Evolutionary conservation across 2,113 vertebrate genomes (phyloP), one percentile per base, ranked within the genome.

Genomic region (Pardalotus punctatus): DNA sequence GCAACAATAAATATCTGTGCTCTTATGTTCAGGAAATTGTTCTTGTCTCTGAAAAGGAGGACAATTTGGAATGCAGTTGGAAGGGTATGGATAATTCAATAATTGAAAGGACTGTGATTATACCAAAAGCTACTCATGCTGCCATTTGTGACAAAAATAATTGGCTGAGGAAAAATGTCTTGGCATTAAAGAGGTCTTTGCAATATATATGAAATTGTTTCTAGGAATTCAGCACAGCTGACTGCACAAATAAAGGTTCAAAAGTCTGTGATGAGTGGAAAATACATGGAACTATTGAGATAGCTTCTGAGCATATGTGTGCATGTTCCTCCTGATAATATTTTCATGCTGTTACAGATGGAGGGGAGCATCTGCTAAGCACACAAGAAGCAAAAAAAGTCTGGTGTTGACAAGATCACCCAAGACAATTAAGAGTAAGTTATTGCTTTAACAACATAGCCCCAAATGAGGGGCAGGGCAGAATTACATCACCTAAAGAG

Each of bases 391-490:
- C 53, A 73, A 81, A 83, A 90, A 45, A 67, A 16, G 14, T 38
- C 50, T 91, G 17, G 78, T 77, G 93, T 54, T 97, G 94, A 95
- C 91, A 96, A 90, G 84, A 74, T 96, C 86, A 95, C 64, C 86
- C 82, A 92, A 88, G 84, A 85, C 64, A 93, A 95, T 95, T 93
- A 96, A 60, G 77, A 36, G 36, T 89, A 89, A 96, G 4, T 95
- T 96, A 91, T 87, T 94, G 48, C 86, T 91, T 72, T 57, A 93
- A 82, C 81, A 85, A 83, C 78, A 71, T 16, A 91, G 57, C 25
- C 61, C 51, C 36, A 72, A 71, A 71, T 60, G 40, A 53, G 27
- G 57, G 82, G 80, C 43, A 84, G 22, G 36, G 73, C 84, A 76
- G 81, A 87, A 93, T 94, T 92, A 66, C 88, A 86, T 81, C 64